Percentiles rank a stretch among this genome's conserved stretches.
Evolutionary conservation across 2,888 invertebrate genomes (phyloP).

Genomic region (Eulithis prunata): DNA sequence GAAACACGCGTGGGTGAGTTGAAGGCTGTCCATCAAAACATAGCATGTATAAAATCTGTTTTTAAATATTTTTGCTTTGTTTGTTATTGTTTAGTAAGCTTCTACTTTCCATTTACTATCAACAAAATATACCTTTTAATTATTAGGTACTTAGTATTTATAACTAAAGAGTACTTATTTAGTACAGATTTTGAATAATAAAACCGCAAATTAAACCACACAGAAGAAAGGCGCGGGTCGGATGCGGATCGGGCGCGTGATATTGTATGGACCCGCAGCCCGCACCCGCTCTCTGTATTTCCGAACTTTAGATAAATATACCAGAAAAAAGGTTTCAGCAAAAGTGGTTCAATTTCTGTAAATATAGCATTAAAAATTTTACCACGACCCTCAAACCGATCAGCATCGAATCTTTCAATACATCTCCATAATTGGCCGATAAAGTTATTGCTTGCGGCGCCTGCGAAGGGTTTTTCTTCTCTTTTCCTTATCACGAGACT

Average conservation of each 20-base stretch:
- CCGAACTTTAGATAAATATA: no score
- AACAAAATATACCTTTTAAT: not conserved
- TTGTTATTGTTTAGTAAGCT: not conserved
- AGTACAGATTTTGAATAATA: no score
- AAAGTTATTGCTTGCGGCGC: constrained; percentile 48
- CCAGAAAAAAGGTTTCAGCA: not conserved
- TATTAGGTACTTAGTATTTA: no score
- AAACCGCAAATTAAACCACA: no score
- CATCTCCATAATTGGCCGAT: constrained; percentile 45
- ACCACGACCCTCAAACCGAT: constrained; percentile 12
- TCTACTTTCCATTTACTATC: not conserved
- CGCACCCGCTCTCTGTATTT: no score
- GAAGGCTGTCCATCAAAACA: constrained; percentile 9
- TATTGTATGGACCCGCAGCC: no score
- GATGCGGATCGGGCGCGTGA: no score
- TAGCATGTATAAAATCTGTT: not conserved
- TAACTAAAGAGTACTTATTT: no score
- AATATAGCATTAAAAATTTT: constrained; percentile 20
- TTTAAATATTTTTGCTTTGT: not conserved
- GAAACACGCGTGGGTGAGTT: not conserved
- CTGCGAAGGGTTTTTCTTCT: constrained; percentile 50
- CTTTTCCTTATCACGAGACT: constrained; percentile 59
- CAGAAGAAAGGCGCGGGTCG: no score
- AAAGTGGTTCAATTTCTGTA: constrained; percentile 4
- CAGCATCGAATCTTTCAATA: constrained; percentile 33